Evolutionary conservation across 2,113 vertebrate species (phyloP).

Genomic region (Aramus guarauna): DNA sequence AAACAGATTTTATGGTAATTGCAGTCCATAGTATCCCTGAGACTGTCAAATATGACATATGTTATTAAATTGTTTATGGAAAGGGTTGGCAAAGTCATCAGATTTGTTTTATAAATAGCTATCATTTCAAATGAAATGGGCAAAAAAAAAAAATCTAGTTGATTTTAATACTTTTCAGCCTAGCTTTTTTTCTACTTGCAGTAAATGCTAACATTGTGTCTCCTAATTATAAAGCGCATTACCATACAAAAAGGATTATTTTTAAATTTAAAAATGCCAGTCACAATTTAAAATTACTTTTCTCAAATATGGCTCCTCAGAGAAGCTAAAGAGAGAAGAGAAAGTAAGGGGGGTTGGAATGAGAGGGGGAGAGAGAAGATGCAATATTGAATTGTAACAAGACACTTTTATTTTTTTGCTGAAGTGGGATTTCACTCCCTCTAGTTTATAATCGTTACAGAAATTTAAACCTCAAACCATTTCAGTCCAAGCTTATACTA

Average conservation of each 20-base stretch:
- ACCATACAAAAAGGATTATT: slow-evolving; percentile 68
- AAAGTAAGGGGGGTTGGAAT: slow-evolving; percentile 36
- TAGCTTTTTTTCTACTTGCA: slow-evolving; percentile 40
- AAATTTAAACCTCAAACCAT: slow-evolving; percentile 99
- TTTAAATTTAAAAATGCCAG: slow-evolving; percentile 69
- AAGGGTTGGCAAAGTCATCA: slow-evolving; percentile 52
- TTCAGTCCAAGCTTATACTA: slow-evolving; percentile 98
- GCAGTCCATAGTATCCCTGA: not conserved
- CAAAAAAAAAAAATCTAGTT: slow-evolving; percentile 57
- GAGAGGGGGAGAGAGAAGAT: slow-evolving; percentile 51
- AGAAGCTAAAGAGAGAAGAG: slow-evolving; percentile 43
- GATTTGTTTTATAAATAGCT: slow-evolving; percentile 69
- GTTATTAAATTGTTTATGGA: slow-evolving; percentile 60
- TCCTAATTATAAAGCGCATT: slow-evolving; percentile 69
- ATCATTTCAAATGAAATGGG: slow-evolving; percentile 52
- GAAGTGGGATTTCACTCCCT: slow-evolving; percentile 95
- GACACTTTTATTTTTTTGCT: slow-evolving; percentile 87
- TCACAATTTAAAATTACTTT: slow-evolving; percentile 73
- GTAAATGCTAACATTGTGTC: slow-evolving; percentile 59
- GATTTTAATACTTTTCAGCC: slow-evolving; percentile 64
- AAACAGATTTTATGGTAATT: not conserved
- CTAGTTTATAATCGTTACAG: slow-evolving; percentile 93
- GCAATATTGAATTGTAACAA: slow-evolving; percentile 68
- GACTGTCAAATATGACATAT: slow-evolving; percentile 33
- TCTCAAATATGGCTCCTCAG: slow-evolving; percentile 62